A percentile compares a stretch with the other conserved stretches of the same genome.
phyloP scores from a whole-genome alignment of 2,888 invertebrate genomes.

The Volucella bombylans region DNA sequence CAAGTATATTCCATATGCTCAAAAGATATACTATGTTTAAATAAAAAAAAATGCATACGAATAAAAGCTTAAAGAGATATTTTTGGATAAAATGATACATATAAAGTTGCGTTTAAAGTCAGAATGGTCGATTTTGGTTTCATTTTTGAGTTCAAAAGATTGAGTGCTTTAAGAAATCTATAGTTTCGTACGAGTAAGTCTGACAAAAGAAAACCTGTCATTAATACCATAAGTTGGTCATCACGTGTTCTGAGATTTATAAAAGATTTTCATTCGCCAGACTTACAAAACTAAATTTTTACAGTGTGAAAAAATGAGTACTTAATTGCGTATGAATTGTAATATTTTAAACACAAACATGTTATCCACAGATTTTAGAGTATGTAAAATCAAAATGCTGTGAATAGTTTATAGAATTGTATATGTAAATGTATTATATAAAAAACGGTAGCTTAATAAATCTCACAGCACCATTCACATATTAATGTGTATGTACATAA shows the following conservation, averaged over 20 bases:
- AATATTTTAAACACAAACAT: constrained; percentile 55
- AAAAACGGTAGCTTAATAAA: constrained; percentile 45
- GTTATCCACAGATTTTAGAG: constrained; percentile 72
- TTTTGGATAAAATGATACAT: too few species aligned
- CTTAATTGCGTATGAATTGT: constrained; percentile 49
- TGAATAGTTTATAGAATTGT: constrained; percentile 72
- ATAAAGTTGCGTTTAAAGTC: too few species aligned
- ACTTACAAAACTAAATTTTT: background rate
- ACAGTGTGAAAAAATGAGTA: constrained; percentile 38
- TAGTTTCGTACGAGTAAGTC: too few species aligned
- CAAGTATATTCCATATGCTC: constrained; percentile 27
- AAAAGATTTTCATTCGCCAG: background rate
- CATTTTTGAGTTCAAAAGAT: too few species aligned
- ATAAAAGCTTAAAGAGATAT: too few species aligned
- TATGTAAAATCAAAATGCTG: constrained; percentile 72
- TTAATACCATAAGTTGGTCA: too few species aligned
- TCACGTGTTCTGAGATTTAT: too few species aligned
- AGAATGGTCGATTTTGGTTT: too few species aligned
- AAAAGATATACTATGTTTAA: constrained; percentile 34
- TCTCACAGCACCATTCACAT: constrained; percentile 49
- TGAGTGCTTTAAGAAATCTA: too few species aligned
- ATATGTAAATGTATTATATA: constrained; percentile 67
- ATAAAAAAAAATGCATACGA: background rate
- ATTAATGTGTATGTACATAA: constrained; percentile 29
- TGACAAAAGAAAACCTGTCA: too few species aligned